Evolutionary conservation across 2,888 invertebrate species (phyloP), one percentile per base, ranked within the genome.

Genomic region (Physocephala rufipes): DNA sequence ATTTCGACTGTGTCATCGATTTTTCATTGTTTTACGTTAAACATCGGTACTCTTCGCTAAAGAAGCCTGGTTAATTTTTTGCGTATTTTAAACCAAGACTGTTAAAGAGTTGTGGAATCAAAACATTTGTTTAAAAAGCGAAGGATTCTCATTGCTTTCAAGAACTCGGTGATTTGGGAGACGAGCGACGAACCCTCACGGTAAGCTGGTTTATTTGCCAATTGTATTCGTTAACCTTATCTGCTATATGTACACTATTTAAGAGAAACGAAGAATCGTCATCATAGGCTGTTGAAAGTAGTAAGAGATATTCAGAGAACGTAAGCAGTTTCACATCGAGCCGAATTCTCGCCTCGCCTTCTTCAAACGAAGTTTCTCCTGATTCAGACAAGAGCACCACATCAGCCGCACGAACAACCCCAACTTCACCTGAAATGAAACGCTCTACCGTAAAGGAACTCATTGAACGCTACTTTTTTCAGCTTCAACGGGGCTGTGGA

Each of bases 391-490:
- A 75, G 58, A 74, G 75, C 67, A 62, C 73, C 30, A 62, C 75
- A 67, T 70, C 26, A 67, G 68, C 16, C 67, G 36, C 36, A 36
- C 36, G 36, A 9, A 58, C 24, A 24, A 1, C 24, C 15, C 28
- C 58, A 15, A 53, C 19, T 3, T 5, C 26, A 15, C 80, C 82
- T 30, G 90, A 90, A 79, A 91, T 92, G 91, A 92, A 92, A 87
- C 88, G 92, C 67, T 90, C 91, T 71, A 91, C 91, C 59, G 95
- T 95, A 53, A 94, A 92, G 86, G 93, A 93, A 85, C 88, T 95
- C 75, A 96, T 97, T 76, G 95, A 96, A 86, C 90, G 94, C 81
- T 97, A 96, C 87, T 96, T 96, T 86, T 95, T 94, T 87, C 96
- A 97, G 87, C 88, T 97, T 76, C 91, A 93, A 55, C 94, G 95